These are phyloP conservation scores for Cephalotes varians DNA, from an alignment of 2,888 invertebrate genomes.

Conservation along the genomic window DNA sequence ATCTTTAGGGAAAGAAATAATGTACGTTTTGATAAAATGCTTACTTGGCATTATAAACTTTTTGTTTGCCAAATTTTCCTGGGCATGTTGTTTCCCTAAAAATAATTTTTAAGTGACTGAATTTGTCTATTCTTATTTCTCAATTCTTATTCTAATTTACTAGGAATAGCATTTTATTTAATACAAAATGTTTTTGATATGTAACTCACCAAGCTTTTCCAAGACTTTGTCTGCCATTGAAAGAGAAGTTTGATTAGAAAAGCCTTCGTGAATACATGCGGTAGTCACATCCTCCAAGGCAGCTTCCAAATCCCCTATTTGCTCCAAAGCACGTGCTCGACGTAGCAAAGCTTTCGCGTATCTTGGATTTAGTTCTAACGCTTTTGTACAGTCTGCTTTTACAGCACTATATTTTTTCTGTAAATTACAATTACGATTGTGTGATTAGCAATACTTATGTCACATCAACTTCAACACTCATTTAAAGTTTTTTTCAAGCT, in stretches of 20 bases:
- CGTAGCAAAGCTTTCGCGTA: slow-evolving; percentile 96
- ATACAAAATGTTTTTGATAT: neutral
- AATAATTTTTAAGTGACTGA: slow-evolving; percentile 20
- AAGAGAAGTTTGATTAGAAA: slow-evolving; percentile 93
- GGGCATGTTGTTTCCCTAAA: slow-evolving; percentile 89
- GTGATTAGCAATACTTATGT: neutral
- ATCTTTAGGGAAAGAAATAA: slow-evolving; percentile 95
- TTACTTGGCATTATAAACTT: slow-evolving; percentile 93
- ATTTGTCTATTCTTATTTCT: neutral
- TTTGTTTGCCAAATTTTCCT: slow-evolving; percentile 90
- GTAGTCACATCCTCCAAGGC: slow-evolving; percentile 97
- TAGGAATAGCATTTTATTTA: neutral
- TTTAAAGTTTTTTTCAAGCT: neutral
- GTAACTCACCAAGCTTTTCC: slow-evolving; percentile 90
- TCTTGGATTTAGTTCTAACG: slow-evolving; percentile 93
- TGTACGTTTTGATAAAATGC: slow-evolving; percentile 94
- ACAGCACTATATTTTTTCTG: slow-evolving; percentile 93
- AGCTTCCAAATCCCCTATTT: slow-evolving; percentile 91
- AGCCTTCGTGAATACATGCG: slow-evolving; percentile 96
- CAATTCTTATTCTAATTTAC: no score
- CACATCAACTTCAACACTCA: neutral
- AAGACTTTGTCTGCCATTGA: slow-evolving; percentile 95
- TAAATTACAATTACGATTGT: slow-evolving; percentile 51
- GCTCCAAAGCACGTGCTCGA: slow-evolving; percentile 94
- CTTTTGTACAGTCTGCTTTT: slow-evolving; percentile 94